Conservation (phyloP, 53 echinoderm and acorn worm genomes). For the Astropecten irregularis region DNA sequence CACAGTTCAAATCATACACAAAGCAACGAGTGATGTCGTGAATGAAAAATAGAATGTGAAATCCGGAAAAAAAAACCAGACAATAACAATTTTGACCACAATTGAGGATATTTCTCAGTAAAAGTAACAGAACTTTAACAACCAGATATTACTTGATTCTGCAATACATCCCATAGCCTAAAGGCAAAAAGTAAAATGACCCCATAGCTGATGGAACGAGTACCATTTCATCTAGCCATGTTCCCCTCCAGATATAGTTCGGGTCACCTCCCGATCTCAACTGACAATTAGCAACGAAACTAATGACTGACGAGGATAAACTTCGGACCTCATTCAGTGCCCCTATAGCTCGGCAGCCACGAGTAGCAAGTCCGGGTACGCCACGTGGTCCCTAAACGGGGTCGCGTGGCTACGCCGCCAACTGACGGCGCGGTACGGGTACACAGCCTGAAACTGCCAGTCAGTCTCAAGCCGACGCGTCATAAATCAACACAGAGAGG, state of each 20-base stretch:
- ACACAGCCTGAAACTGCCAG: slow-evolving; percentile 21
- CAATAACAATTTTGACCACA: too few species aligned
- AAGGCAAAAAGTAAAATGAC: slow-evolving; percentile 21
- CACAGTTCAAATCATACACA: too few species aligned
- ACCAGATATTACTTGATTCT: too few species aligned
- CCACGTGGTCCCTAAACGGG: neutral
- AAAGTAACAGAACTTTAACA: too few species aligned
- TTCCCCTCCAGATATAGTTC: neutral
- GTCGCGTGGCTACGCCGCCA: slow-evolving; percentile 12
- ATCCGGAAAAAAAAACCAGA: too few species aligned
- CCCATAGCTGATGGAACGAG: neutral
- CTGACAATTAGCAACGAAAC: slow-evolving; percentile 36
- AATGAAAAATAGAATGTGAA: too few species aligned
- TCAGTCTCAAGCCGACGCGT: neutral
- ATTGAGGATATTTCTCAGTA: too few species aligned
- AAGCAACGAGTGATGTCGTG: too few species aligned
- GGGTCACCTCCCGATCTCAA: neutral
- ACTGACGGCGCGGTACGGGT: too few species aligned
- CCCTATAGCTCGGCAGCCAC: neutral
- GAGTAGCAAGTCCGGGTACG: too few species aligned
- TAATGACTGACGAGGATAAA: slow-evolving; percentile 12
- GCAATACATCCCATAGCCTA: too few species aligned
- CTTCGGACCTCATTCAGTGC: slow-evolving; percentile 24
- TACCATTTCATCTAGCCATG: slow-evolving; percentile 1
- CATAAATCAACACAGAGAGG: slow-evolving; percentile 35